Percentiles rank a stretch among this genome's conserved stretches.
Conservation (phyloP, 2,797 vertebrate species). For the Sternarchorhynchus goeldii region DNA sequence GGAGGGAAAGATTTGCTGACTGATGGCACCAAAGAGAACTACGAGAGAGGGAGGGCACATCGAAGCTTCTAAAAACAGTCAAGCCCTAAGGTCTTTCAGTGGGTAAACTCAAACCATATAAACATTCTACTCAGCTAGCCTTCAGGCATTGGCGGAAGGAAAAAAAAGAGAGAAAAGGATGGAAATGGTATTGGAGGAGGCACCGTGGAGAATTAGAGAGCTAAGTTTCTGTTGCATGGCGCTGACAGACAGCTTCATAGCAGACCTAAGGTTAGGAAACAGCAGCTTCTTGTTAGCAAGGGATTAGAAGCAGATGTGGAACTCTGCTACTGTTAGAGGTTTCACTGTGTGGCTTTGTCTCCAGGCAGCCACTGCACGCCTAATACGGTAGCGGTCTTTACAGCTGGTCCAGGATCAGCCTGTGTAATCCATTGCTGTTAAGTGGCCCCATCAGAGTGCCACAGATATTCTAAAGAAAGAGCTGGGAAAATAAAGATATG, state of each 20-base stretch:
- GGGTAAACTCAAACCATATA: slow-evolving; percentile 32
- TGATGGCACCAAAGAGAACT: slow-evolving; percentile 10
- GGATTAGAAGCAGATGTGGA: slow-evolving; percentile 68
- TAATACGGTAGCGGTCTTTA: slow-evolving; percentile 26
- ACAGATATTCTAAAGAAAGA: neutral
- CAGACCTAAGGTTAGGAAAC: slow-evolving; percentile 61
- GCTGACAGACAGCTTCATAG: slow-evolving; percentile 68
- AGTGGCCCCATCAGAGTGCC: neutral
- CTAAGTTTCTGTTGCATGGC: slow-evolving; percentile 27
- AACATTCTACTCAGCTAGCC: slow-evolving; percentile 43
- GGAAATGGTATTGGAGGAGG: slow-evolving; percentile 12
- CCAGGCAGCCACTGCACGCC: slow-evolving; percentile 74
- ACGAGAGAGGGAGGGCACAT: slow-evolving; percentile 18
- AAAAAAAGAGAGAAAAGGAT: slow-evolving; percentile 13
- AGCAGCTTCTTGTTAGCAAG: slow-evolving; percentile 67
- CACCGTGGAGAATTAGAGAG: slow-evolving; percentile 23
- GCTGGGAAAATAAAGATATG: neutral
- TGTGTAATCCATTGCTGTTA: neutral
- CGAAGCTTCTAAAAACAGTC: slow-evolving; percentile 28
- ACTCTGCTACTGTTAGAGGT: slow-evolving; percentile 68
- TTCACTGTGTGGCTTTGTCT: slow-evolving; percentile 66
- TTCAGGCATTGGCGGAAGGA: slow-evolving; percentile 13
- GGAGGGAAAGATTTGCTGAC: neutral
- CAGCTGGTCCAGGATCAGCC: slow-evolving; percentile 2
- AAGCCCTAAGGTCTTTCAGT: slow-evolving; percentile 21